phyloP scores from a whole-genome alignment of 1,140 invertebrate genomes.

The Solenopsis invicta region DNA sequence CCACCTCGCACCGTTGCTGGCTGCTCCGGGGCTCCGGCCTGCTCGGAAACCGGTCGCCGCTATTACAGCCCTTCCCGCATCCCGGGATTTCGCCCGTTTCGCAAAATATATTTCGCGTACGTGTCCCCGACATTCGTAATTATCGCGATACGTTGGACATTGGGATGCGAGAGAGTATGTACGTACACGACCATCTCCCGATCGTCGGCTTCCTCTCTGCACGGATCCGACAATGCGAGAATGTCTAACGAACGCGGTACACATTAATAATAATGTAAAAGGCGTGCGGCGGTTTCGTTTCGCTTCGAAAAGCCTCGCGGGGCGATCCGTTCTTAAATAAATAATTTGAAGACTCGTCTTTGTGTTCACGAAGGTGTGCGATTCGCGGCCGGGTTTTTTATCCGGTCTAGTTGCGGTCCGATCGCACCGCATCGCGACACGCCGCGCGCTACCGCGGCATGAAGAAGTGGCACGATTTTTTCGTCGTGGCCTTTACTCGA shows the following conservation, averaged over 20 bases:
- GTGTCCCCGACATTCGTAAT: background rate
- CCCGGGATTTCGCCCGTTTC: constrained; percentile 5
- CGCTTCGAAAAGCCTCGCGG: constrained; percentile 74
- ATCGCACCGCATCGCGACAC: constrained; percentile 55
- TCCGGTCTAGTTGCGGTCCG: constrained; percentile 80
- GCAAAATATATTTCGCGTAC: background rate
- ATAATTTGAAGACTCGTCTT: constrained; percentile 41
- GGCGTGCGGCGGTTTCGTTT: constrained; percentile 71
- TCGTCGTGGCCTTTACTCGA: constrained; percentile 59
- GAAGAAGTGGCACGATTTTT: constrained; percentile 74
- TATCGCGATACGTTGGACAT: background rate
- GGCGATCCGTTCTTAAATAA: constrained; percentile 37
- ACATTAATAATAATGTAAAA: background rate
- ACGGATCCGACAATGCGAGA: background rate
- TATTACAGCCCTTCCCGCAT: constrained; percentile 32
- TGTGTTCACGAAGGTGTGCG: constrained; percentile 24
- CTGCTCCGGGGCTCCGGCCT: background rate
- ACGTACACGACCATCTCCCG: too few species aligned
- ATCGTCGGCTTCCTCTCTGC: background rate
- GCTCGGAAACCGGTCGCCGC: constrained; percentile 42
- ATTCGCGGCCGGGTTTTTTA: constrained; percentile 69
- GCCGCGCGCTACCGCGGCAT: background rate
- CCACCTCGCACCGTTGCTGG: too few species aligned
- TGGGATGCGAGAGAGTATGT: background rate
- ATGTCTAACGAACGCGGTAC: background rate